Evolutionary conservation across 2,113 vertebrate species (phyloP), one percentile per base, ranked within the genome.

Genomic region (Aphyosemion australe): DNA sequence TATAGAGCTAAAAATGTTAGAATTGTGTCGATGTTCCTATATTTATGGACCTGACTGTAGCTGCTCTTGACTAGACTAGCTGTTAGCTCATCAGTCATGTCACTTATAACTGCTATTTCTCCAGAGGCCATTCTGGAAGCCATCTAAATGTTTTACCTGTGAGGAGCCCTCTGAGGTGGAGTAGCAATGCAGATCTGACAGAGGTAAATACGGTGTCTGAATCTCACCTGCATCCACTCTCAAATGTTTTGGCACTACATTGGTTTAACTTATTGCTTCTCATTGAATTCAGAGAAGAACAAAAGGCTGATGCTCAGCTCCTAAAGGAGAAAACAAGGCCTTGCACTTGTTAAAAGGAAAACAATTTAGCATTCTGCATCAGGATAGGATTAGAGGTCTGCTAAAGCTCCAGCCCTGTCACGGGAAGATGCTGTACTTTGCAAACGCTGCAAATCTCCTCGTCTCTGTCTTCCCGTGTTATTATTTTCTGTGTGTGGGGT

Each of bases 371-470:
- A 72, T 83, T 84, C 74, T 85, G 69, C 83, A 79, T 89, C 74
- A 78, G 76, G 84, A 86, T 78, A 80, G 84, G 87, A 89, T 87
- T 88, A 88, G 77, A 82, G 87, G 71, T 73, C 67, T 77, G 72
- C 71, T 79, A 65, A 79, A 82, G 71, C 84, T 78, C 52, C 71
- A 72, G 73, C 77, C 79, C 83, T 85, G 85, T 86, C 82, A 82
- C 53, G 78, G 58, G 72, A 64, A 79, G 78, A 84, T 62, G 75
- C 83, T 79, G 79, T 69, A 69, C 89, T 86, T 84, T 87, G 85
- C 81, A 73, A 75, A 88, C 62, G 51, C 81, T 79, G 87, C 85
- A 87, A 18, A 74, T 90, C 72, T 74, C 42, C 76, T 74, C 10
- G 71, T 72, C 72, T 78, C 66, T 2, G 32, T 80, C 72, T 78